Evolutionary conservation across 2,113 vertebrate genomes (phyloP).

Genomic region (Hydropotes inermis): DNA sequence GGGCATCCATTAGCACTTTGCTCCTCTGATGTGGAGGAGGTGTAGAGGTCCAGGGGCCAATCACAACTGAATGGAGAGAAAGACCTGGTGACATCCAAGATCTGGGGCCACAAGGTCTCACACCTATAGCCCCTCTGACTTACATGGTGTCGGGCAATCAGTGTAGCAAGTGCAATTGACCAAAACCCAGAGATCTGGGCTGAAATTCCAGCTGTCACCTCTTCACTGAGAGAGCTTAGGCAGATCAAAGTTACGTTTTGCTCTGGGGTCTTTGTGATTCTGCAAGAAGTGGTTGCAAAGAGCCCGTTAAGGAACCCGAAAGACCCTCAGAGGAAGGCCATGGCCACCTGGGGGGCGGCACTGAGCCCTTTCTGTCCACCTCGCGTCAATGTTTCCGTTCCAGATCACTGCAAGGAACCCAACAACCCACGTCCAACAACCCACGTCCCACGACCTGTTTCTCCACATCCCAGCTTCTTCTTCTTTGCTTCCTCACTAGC

Average conservation of each 20-base stretch:
- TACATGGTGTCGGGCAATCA: fast-evolving
- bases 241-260: not conserved
- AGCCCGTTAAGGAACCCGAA: no score
- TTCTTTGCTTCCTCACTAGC: not conserved
- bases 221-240: not conserved
- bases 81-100: not conserved
- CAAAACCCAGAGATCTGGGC: not conserved
- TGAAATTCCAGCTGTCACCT: not conserved
- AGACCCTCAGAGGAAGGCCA: not conserved
- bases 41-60: not conserved
- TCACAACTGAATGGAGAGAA: not conserved
- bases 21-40: not conserved
- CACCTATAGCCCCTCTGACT: fast-evolving
- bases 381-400: not conserved
- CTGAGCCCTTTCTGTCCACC: not conserved
- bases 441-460: not conserved
- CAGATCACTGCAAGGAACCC: not conserved
- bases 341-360: not conserved
- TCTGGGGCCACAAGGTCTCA: not conserved
- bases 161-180: not conserved
- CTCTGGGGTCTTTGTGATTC: not conserved
- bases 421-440: fast-evolving
- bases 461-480: not conserved
- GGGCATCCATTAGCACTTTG: not conserved
- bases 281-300: no score